Evolutionary conservation across 2,888 invertebrate genomes (phyloP).

Genomic region (Norana najaformis): DNA sequence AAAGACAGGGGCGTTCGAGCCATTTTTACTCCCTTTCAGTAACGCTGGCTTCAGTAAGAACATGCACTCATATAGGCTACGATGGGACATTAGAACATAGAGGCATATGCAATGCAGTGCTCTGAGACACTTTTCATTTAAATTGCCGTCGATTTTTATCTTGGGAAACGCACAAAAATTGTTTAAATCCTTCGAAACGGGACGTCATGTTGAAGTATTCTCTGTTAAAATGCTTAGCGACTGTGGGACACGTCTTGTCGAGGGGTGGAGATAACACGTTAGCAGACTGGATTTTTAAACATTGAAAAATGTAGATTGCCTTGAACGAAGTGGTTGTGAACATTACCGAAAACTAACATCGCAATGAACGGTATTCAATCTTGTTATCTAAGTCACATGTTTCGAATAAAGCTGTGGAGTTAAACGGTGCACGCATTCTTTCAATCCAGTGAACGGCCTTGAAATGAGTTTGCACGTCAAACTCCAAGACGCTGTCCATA

Average conservation of each 20-base stretch:
- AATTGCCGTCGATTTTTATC: not conserved
- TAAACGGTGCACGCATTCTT: not conserved
- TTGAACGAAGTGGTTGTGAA: not conserved
- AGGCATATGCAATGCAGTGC: not conserved
- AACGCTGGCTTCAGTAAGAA: not conserved
- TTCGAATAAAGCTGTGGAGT: not conserved
- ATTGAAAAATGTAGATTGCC: not conserved
- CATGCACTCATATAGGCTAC: not conserved
- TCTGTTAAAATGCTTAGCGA: not conserved
- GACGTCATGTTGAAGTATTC: not conserved
- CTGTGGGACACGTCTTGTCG: not conserved
- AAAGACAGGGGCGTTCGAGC: not conserved
- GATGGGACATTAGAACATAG: not conserved
- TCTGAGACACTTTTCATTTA: slow-evolving; percentile 13
- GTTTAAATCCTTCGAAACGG: not conserved
- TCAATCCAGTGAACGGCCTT: not conserved
- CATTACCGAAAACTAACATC: not conserved
- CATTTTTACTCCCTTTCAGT: not conserved
- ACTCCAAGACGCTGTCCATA: not conserved
- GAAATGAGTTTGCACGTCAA: not conserved
- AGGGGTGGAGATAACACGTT: not conserved
- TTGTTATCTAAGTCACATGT: not conserved
- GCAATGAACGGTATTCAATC: not conserved
- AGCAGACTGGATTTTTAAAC: not conserved
- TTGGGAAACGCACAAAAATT: slow-evolving; percentile 2